Evolutionary conservation across 2,113 vertebrate genomes (phyloP), one percentile per base, ranked within the genome.

Genomic region (Phyllostomus hastatus): DNA sequence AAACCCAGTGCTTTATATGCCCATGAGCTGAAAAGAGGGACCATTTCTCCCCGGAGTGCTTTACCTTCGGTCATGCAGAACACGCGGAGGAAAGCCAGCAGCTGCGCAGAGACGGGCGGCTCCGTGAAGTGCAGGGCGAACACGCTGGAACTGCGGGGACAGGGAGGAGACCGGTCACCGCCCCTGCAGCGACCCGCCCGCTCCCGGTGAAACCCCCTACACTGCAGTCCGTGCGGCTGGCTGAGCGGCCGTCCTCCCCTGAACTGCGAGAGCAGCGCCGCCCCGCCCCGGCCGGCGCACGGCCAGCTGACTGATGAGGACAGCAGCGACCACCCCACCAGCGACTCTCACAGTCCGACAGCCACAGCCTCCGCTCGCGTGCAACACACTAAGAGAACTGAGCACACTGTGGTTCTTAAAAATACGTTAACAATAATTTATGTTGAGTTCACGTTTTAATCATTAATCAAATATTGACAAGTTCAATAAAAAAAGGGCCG

Each of bases 51-150:
- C 48, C n/a, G 66, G 80, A 93, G 92, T 54, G 24, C 88, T 97
- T 99, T 98, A 99, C 99, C 99, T 98, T 99, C 99, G 0, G 98
- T 99, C 99, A 99, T 99, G 98, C 99, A 99, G 98, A 99, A 99
- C 10, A 99, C 99, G 64, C 99, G 98, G 59, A 99, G 99, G 95
- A 99, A 99, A 97, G 99, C 99, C 94, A 99, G 98, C 43, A 99
- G 99, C 97, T 99, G 99, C 80, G 99, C 99, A 35, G 99, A 99
- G 90, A 99, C 99, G 19, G 99, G 99, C 1, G 99, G 99, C 93
- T 99, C 99, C 8, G 98, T 99, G 76, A 99, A 98, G 94, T 99
- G 99, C 96, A 99, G 97, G 9, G 99, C 99, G 93, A 99, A 99
- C 72, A 99, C 98, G 85, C 99, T 99, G 76, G 99, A 99, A 94